Evolutionary conservation across 2,797 vertebrate species (phyloP).

Genomic region (Siniperca undulata): DNA sequence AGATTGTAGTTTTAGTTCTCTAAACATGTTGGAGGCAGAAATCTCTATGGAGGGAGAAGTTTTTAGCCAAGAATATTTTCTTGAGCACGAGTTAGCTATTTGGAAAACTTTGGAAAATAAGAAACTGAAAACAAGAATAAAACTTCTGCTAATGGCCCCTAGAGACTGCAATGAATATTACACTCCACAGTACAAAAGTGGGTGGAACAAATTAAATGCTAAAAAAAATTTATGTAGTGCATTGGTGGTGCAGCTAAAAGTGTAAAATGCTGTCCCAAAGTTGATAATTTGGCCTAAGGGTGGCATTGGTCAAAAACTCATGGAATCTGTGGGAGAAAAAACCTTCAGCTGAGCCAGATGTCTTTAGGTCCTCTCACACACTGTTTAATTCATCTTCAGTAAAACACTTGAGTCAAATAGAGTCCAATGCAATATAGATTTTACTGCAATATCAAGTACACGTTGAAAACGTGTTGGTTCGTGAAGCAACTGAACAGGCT

Average conservation of each 20-base stretch:
- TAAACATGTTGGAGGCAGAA: constrained; percentile 14
- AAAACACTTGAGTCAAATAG: too few species aligned
- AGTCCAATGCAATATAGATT: too few species aligned
- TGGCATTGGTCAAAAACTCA: not conserved
- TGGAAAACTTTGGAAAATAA: not conserved
- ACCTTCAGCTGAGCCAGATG: too few species aligned
- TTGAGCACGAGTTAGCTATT: not conserved
- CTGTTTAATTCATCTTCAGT: too few species aligned
- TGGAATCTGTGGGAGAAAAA: not conserved
- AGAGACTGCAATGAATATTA: not conserved
- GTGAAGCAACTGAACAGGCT: too few species aligned
- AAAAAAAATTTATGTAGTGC: not conserved
- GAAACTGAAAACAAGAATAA: constrained; percentile 8
- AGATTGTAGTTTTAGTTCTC: constrained; percentile 17
- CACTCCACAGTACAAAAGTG: not conserved
- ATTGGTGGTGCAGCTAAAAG: not conserved
- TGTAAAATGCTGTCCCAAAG: not conserved
- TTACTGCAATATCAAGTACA: too few species aligned
- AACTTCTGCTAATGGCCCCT: not conserved
- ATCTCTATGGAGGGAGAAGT: not conserved
- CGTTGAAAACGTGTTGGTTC: too few species aligned
- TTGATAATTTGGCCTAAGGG: not conserved
- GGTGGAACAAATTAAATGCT: not conserved
- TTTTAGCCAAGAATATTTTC: constrained; percentile 2
- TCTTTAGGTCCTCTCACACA: too few species aligned